These are phyloP conservation scores for Drosophila demipolita DNA, from an alignment of 2,888 invertebrate species.

Conservation along the genomic window DNA sequence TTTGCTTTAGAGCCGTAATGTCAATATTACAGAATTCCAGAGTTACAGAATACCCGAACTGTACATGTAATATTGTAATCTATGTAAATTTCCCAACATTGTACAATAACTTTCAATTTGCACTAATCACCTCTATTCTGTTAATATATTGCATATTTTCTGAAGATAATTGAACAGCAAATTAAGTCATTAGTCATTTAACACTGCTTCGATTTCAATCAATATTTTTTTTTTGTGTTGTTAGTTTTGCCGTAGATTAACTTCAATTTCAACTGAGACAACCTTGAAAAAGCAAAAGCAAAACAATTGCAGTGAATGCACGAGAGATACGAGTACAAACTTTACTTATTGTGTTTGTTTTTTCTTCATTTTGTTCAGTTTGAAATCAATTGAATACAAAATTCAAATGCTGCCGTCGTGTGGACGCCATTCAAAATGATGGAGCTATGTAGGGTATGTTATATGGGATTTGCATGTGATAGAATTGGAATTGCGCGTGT, in stretches of 20 bases:
- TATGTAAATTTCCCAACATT: not conserved
- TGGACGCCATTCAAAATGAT: slow-evolving; percentile 46
- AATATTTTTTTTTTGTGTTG: slow-evolving; percentile 8
- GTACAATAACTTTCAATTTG: not conserved
- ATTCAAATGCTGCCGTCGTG: slow-evolving; percentile 42
- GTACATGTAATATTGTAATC: not conserved
- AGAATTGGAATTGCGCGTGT: slow-evolving; percentile 47
- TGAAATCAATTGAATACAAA: slow-evolving; percentile 31
- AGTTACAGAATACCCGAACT: not conserved
- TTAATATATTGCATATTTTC: slow-evolving; percentile 27
- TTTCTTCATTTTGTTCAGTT: slow-evolving; percentile 17
- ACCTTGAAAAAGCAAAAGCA: slow-evolving; percentile 41
- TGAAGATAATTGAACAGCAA: slow-evolving; percentile 9
- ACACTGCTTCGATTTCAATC: slow-evolving; percentile 25
- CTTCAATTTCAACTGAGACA: slow-evolving; percentile 33
- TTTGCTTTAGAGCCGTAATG: not conserved
- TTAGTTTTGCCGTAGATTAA: slow-evolving; percentile 10
- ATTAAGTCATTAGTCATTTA: slow-evolving; percentile 12
- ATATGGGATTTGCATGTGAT: slow-evolving; percentile 59
- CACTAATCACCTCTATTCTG: slow-evolving; percentile 12
- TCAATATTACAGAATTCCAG: not conserved
- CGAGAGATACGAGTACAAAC: slow-evolving; percentile 32
- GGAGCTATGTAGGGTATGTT: slow-evolving; percentile 45
- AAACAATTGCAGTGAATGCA: slow-evolving; percentile 51
- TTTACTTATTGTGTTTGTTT: slow-evolving; percentile 11